A percentile compares a stretch with the other conserved stretches of the same genome.
Evolutionary conservation across 1,140 invertebrate species (phyloP).

Genomic region (Achatina immaculata): DNA sequence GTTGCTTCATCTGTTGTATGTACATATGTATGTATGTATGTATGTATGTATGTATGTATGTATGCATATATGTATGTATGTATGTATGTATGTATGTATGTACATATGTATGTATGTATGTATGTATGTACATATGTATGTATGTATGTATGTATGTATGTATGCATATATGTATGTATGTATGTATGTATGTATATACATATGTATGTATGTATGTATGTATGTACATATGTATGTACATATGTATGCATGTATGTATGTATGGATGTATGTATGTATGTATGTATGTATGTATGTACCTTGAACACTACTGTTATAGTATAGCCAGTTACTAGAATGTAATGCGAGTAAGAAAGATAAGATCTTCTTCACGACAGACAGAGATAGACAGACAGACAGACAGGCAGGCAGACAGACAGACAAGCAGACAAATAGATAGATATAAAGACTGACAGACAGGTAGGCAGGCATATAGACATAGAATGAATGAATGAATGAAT

Average conservation of each 20-base stretch:
- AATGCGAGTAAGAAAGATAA: too few relatives aligned
- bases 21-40: neutral
- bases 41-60: conserved; percentile 17
- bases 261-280: conserved; percentile 1
- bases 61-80: conserved; percentile 7
- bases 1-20: too few relatives aligned
- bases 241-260: conserved; percentile 18
- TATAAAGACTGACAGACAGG: too few relatives aligned
- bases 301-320: neutral
- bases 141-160: conserved; percentile 17
- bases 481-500: too few relatives aligned
- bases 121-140: conserved; percentile 19
- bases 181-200: conserved; percentile 9
- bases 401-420: too few relatives aligned
- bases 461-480: too few relatives aligned
- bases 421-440: too few relatives aligned
- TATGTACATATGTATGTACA: conserved; percentile 21
- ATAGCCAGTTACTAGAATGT: too few relatives aligned
- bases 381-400: too few relatives aligned
- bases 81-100: conserved; percentile 14
- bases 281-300: conserved; percentile 17
- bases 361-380: too few relatives aligned
- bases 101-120: conserved; percentile 5
- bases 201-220: neutral
- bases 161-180: conserved; percentile 22